Evolutionary conservation across 2,797 vertebrate species (phyloP).

Genomic region (Petrocephalus sullivani): DNA sequence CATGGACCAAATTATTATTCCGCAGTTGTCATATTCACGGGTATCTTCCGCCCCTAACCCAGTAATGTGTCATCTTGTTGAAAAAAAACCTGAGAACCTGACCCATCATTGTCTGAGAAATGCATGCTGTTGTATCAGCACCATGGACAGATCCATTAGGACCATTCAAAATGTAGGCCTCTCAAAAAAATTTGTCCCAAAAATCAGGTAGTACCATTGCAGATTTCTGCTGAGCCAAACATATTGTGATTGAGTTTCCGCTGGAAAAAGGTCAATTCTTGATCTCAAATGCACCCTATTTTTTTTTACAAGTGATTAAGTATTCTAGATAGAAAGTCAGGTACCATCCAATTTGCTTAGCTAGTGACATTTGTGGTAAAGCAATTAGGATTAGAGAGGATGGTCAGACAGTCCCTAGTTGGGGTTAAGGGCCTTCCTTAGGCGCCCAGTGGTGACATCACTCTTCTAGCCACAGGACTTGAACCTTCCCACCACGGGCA

Average conservation of each 20-base stretch:
- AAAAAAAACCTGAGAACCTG: neutral
- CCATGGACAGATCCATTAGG: constrained; percentile 53
- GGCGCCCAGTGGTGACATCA: neutral
- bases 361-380: neutral
- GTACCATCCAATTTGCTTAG: neutral
- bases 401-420: neutral
- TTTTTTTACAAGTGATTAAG: neutral
- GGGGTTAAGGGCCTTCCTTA: neutral
- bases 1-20: neutral
- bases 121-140: constrained; percentile 49
- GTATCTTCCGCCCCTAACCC: neutral
- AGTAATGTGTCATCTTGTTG: neutral
- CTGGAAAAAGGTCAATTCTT: neutral
- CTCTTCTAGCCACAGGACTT: neutral
- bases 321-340: neutral
- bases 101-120: neutral
- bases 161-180: neutral
- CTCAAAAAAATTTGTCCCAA: neutral
- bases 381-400: neutral
- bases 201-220: neutral
- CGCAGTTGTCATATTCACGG: neutral
- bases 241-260: neutral
- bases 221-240: neutral
- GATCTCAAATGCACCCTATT: neutral
- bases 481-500: neutral